These are phyloP conservation scores for Embidobia sp. DNA, from an alignment of 2,888 invertebrate genomes.

Conservation along the genomic window DNA sequence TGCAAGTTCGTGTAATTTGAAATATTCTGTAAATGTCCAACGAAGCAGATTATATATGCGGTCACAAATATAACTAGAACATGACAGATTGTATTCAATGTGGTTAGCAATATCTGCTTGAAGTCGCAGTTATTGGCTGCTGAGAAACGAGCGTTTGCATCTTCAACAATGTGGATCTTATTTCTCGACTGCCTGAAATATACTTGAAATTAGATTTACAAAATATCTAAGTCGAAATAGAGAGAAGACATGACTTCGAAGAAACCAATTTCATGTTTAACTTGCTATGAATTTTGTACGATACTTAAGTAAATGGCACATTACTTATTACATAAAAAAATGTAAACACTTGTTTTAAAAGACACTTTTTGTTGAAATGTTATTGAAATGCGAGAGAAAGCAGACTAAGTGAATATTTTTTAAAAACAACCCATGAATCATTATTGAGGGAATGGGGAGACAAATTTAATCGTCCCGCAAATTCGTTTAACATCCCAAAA, in stretches of 20 bases:
- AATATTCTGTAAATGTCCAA: conserved; percentile 33
- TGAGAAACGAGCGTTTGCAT: conserved; percentile 5
- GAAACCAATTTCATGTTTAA: conserved; percentile 15
- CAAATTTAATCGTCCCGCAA: too few species aligned
- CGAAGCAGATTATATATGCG: conserved; percentile 50
- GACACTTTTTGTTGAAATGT: too few species aligned
- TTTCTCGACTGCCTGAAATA: conserved; percentile 46
- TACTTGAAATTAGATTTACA: conserved; percentile 31
- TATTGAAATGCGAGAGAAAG: too few species aligned
- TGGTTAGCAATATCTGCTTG: conserved; percentile 32
- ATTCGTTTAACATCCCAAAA: too few species aligned
- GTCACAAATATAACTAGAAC: conserved; percentile 61
- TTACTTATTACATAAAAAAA: not conserved
- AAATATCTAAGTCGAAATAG: conserved; percentile 27
- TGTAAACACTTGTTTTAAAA: not conserved
- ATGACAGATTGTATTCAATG: conserved; percentile 61
- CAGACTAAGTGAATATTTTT: too few species aligned
- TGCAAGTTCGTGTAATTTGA: conserved; percentile 54
- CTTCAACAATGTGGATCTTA: conserved; percentile 28
- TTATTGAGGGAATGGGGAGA: too few species aligned
- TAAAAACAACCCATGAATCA: too few species aligned
- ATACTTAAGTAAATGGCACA: not conserved
- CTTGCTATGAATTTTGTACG: conserved; percentile 16
- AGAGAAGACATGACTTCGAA: not conserved
- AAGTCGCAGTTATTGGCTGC: conserved; percentile 28